phyloP scores from a whole-genome alignment of 2,888 invertebrate genomes.

The Holacanthella duospinosa region DNA sequence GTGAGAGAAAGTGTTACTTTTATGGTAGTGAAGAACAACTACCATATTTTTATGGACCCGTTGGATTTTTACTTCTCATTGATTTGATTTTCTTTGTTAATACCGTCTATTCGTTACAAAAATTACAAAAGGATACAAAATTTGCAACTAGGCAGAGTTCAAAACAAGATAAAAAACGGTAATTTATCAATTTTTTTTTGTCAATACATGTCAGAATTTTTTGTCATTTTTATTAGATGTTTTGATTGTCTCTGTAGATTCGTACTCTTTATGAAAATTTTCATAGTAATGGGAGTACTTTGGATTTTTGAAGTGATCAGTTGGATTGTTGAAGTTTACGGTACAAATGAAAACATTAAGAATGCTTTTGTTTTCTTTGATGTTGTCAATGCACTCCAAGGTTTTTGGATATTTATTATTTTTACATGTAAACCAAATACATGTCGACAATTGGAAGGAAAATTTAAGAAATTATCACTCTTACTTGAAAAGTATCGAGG shows the following conservation, averaged over 20 bases:
- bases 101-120: slow-evolving; percentile 56
- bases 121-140: slow-evolving; percentile 51
- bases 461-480: slow-evolving; percentile 33
- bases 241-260: no score
- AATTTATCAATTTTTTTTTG: no score
- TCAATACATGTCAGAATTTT: background rate
- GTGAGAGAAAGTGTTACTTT: slow-evolving; percentile 71
- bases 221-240: background rate
- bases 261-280: slow-evolving; percentile 65
- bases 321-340: slow-evolving; percentile 70
- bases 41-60: slow-evolving; percentile 74
- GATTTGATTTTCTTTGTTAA: slow-evolving; percentile 67
- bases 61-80: slow-evolving; percentile 63
- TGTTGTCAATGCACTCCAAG: slow-evolving; percentile 73
- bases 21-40: slow-evolving; percentile 69
- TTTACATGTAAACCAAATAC: slow-evolving; percentile 76
- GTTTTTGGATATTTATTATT: slow-evolving; percentile 77
- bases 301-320: slow-evolving; percentile 72
- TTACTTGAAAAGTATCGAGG: slow-evolving; percentile 18
- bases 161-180: slow-evolving; percentile 38
- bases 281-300: slow-evolving; percentile 67
- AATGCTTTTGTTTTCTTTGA: slow-evolving; percentile 70
- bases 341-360: slow-evolving; percentile 44
- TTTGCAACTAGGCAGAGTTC: slow-evolving; percentile 37
- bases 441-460: slow-evolving; percentile 35